Evolutionary conservation across 1,140 invertebrate genomes (phyloP), one percentile per base, ranked within the genome.

Genomic region (Polypedilum pembai): DNA sequence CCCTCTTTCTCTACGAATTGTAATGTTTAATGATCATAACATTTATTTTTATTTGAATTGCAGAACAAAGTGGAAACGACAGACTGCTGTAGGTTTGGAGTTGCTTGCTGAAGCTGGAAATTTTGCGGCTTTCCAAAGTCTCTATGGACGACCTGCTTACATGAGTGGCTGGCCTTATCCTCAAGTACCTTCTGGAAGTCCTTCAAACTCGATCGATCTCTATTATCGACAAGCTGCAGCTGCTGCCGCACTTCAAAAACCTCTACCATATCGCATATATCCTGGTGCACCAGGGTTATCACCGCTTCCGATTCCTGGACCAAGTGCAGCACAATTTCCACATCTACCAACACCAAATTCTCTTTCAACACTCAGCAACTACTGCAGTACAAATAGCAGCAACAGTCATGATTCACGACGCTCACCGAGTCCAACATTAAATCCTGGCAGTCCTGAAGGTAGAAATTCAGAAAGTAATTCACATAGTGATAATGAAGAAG

Each of bases 21-120:
- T 20, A 69, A 69, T 18, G 17, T 18, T 69, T 69, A 8, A 69
- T 18, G 17, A 18, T 69, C 17, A 21, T 69, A 18, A 69, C 65
- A 40, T 41, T 75, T 74, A 76, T 63, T 79, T 73, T 66, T 74
- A 24, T 81, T 82, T 81, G 86, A 79, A 82, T 85, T 85, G 12
- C 89, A 98, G 95, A 84, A 98, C 96, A 78, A 98, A 98, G 86
- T 98, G 96, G 96, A 98, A 98, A 83, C 87, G 96, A n/a, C 96
- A 98, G 83, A 96, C 95, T 12, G 94, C 95, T 0, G 95, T 98
- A 0, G 94, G 95, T 0, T 84, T 97, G 76, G 96, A 98, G 82
- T 86, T 98, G 21, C 84, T 98, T 76, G 92, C 94, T 0, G 95
- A 98, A 81, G 93, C 94, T 0, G 94, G 94, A 8, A 98, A 97